These are phyloP conservation scores for Aporrectodea caliginosa DNA, from an alignment of 1,140 invertebrate species.

Conservation along the genomic window DNA sequence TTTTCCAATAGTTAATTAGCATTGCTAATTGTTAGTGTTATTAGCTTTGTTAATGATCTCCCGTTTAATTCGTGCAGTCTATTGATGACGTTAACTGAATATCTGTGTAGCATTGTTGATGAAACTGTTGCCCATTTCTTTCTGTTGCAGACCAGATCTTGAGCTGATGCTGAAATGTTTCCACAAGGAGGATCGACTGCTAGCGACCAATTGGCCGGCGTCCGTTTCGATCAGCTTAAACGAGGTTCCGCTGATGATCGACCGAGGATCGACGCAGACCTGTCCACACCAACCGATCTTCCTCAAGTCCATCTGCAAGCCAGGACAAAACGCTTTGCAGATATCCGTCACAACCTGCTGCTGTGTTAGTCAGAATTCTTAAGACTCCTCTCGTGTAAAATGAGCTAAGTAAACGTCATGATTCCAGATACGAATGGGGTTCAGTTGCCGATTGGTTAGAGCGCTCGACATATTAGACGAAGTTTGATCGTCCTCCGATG, in stretches of 20 bases:
- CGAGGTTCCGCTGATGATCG: conserved; percentile 69
- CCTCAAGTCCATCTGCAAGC: conserved; percentile 89
- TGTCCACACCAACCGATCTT: conserved; percentile 79
- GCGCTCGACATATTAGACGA: no score
- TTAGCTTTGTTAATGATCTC: no score
- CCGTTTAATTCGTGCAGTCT: no score
- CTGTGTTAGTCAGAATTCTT: conserved; percentile 67
- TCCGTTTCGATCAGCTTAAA: conserved; percentile 69
- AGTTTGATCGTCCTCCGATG: no score
- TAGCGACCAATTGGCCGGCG: conserved; percentile 95
- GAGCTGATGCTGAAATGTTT: conserved; percentile 90
- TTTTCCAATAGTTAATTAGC: no score
- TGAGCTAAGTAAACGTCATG: no score
- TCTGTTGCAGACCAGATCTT: conserved; percentile 61
- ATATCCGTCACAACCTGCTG: conserved; percentile 93
- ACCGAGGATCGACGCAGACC: conserved; percentile 64
- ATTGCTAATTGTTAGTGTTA: no score
- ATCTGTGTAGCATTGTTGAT: background rate
- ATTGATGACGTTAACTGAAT: background rate
- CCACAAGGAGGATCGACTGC: conserved; percentile 89
- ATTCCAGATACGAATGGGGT: no score
- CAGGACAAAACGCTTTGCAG: conserved; percentile 89
- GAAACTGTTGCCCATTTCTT: no score
- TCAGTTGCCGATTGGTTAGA: no score
- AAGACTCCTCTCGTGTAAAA: no score